These are phyloP conservation scores for Drosophila ficusphila DNA, from an alignment of 1,140 invertebrate genomes.

Conservation along the genomic window DNA sequence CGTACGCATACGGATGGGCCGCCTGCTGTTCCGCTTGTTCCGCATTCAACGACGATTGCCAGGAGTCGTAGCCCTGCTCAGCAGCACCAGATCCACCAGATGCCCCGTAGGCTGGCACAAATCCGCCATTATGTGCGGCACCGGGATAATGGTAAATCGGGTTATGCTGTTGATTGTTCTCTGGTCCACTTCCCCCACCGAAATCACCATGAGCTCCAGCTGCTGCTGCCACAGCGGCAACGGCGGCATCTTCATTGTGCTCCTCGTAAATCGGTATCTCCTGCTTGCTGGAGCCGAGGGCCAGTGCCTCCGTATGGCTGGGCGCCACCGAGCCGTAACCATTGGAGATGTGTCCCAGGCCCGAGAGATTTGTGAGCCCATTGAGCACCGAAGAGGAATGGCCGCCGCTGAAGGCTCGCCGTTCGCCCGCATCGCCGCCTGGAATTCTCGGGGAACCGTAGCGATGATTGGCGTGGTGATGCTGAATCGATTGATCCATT, in stretches of 20 bases:
- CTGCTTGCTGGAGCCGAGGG: constrained; percentile 61
- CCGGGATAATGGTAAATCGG: constrained; percentile 70
- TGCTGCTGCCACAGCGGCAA: constrained; percentile 59
- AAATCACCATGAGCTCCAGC: constrained; percentile 52
- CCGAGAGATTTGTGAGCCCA: constrained; percentile 77
- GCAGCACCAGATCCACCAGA: constrained; percentile 12
- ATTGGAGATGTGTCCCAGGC: constrained; percentile 74
- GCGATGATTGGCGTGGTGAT: constrained; percentile 35
- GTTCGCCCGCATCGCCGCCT: constrained; percentile 13
- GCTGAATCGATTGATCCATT: constrained; percentile 36
- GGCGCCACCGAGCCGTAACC: constrained; percentile 69
- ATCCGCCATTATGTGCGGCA: constrained; percentile 23
- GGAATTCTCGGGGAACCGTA: constrained; percentile 21
- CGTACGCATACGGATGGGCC: constrained; percentile 53
- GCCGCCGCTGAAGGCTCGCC: constrained; percentile 28
- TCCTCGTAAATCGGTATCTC: constrained; percentile 83
- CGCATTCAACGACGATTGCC: constrained; percentile 25
- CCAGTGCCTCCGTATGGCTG: constrained; percentile 64
- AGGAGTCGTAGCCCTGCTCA: constrained; percentile 33
- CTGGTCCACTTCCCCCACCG: constrained; percentile 18
- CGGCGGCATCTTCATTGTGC: constrained; percentile 76
- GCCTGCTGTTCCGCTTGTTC: constrained; percentile 22
- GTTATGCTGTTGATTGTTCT: constrained; percentile 42
- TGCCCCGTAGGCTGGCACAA: constrained; percentile 22
- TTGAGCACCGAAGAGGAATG: constrained; percentile 53